Evolutionary conservation across 2,113 vertebrate species (phyloP).

Genomic region (Mobula hypostoma): DNA sequence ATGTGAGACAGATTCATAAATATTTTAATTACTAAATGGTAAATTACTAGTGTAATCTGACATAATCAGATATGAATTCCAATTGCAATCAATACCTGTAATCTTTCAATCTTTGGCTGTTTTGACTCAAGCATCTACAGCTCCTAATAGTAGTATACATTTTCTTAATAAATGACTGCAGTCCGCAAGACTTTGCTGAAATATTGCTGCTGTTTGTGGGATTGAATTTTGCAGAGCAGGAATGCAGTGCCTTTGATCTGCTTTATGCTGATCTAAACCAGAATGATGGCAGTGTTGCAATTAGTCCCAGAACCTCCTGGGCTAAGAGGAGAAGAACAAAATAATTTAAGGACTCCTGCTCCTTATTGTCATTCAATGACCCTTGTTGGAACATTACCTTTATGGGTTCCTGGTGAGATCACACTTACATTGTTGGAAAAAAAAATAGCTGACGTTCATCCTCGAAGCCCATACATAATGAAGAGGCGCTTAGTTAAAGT

Average conservation of each 20-base stretch:
- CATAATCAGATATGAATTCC: not conserved
- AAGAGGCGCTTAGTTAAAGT: not conserved
- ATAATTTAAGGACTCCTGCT: not conserved
- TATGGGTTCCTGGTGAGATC: not conserved
- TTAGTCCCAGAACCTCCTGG: not conserved
- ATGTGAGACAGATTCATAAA: not conserved
- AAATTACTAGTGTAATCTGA: not conserved
- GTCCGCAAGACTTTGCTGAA: not conserved
- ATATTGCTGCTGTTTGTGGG: not conserved
- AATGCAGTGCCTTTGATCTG: not conserved
- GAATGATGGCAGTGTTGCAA: not conserved
- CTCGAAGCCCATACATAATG: not conserved
- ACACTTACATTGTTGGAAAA: not conserved
- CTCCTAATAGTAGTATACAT: not conserved
- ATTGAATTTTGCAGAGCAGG: not conserved
- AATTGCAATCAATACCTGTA: not conserved
- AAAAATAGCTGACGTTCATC: not conserved
- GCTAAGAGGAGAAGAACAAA: not conserved
- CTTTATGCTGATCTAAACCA: not conserved
- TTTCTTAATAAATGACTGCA: not conserved
- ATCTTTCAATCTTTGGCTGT: not conserved
- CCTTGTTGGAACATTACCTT: not conserved
- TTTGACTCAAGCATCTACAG: not conserved
- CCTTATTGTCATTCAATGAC: not conserved
- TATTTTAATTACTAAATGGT: not conserved